Conservation (phyloP, 2,113 vertebrate species). For the Uria aalge region DNA sequence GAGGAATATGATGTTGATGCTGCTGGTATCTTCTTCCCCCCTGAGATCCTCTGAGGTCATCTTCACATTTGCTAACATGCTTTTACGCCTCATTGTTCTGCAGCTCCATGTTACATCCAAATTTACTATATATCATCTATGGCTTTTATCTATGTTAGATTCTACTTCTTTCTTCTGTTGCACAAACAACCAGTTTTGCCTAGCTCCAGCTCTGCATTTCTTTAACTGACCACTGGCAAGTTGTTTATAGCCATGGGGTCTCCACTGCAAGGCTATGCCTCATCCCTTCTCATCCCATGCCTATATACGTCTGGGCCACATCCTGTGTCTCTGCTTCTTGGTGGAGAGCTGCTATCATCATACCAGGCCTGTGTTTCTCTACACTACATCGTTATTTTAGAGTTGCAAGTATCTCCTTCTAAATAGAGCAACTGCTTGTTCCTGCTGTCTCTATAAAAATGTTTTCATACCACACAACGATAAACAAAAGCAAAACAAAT, state of each 20-base stretch:
- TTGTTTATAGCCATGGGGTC: neutral
- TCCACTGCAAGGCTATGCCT: rapidly evolving
- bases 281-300: neutral
- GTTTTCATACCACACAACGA: neutral
- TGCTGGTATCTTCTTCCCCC: neutral
- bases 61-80: neutral
- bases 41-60: neutral
- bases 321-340: neutral
- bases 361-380: neutral
- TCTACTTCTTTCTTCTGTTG: neutral
- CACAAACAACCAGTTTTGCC: rapidly evolving
- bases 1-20: neutral
- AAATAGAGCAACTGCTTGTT: neutral
- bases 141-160: neutral
- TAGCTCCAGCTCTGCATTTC: neutral
- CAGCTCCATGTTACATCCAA: neutral
- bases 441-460: neutral
- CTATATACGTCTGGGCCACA: neutral
- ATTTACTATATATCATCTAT: neutral
- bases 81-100: neutral
- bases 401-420: neutral
- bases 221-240: neutral
- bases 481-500: neutral
- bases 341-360: neutral
- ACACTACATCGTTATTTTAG: neutral